Conservation (phyloP, 2,888 invertebrate species). For the Calliphora vomitoria region DNA sequence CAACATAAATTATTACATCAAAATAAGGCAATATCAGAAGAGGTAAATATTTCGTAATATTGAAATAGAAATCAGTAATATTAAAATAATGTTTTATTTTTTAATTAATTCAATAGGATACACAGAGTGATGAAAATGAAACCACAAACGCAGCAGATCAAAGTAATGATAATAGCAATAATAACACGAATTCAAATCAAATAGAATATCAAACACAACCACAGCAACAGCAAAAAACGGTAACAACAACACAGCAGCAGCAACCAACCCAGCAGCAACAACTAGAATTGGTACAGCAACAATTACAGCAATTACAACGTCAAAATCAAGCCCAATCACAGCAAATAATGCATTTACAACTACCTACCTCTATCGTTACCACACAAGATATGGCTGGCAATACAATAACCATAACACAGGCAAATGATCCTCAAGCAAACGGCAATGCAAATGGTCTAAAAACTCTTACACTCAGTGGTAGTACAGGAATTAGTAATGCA, state of each 20-base stretch:
- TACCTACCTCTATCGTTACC: slow-evolving; percentile 79
- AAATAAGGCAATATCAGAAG: slow-evolving; percentile 75
- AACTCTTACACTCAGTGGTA: slow-evolving; percentile 64
- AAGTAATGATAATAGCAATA: slow-evolving; percentile 57
- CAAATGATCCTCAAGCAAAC: slow-evolving; percentile 72
- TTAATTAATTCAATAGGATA: slow-evolving; percentile 53
- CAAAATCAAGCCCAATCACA: slow-evolving; percentile 76
- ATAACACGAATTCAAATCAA: slow-evolving; percentile 47
- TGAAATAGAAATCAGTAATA: not conserved
- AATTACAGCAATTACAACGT: slow-evolving; percentile 75
- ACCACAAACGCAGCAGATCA: slow-evolving; percentile 47
- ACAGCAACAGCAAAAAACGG: slow-evolving; percentile 45
- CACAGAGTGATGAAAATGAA: slow-evolving; percentile 53
- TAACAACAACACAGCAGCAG: slow-evolving; percentile 59
- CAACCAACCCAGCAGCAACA: slow-evolving; percentile 69
- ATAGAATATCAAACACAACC: slow-evolving; percentile 52
- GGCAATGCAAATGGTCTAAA: slow-evolving; percentile 73
- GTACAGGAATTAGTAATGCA: slow-evolving; percentile 13
- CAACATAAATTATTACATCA: slow-evolving; percentile 87
- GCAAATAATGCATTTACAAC: slow-evolving; percentile 83
- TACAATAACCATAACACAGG: slow-evolving; percentile 83
- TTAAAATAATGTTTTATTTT: slow-evolving; percentile 4
- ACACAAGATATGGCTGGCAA: slow-evolving; percentile 81
- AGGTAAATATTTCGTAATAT: slow-evolving; percentile 49
- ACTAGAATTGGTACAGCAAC: slow-evolving; percentile 74